Base-by-base conservation (phyloP, 2,888 invertebrate genomes). In the Standfussiana lucernea region DNA sequence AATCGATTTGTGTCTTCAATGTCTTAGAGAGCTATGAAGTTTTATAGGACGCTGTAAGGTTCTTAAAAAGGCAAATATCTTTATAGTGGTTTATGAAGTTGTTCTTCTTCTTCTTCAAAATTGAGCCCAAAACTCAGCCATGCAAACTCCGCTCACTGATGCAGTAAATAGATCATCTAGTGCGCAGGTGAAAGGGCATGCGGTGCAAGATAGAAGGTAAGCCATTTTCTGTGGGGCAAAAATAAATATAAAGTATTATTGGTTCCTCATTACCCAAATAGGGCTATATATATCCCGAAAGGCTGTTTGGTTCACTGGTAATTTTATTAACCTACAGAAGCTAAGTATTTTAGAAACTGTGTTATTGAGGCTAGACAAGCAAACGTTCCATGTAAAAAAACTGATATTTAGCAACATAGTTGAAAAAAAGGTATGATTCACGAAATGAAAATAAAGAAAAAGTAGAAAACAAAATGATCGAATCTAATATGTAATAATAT, bases 1-100 rank as follows among this genome's bases (percentile, higher is more conserved):
- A 53, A 81, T 84, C 86, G 84, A 88, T 86, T 84, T 74, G 82
- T 83, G 75, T 83, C 64, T 72, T 74, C 72, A 77, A 72, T 77
- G 68, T 79, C 75, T 74, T 70, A 67, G 65, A 75, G 65, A 77
- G 69, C 67, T 66, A 62, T 82, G 47, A 79, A 72, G 47, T 62
- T 78, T 37, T 67, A 68, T 42, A 66, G 35, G 42, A 77, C 28
- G n/a, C 45, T 72, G 0, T 35, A 35, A 67, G 18, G n/a, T 35
- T 67, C 24, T 35, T 83, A 66, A 35, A 66, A 61, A 35, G 32
- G 45, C 1, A 45, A 68, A 37, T 61, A 28, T 28, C 13, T 45
- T 28, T n/a, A 13, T 72, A 71, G 18, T 70, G 61, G 45, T 53
- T 79, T 35, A n/a, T 42, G 40, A 10, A n/a, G n/a, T n/a, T n/a